Evolutionary conservation across 2,113 vertebrate species (phyloP), one percentile per base, ranked within the genome.

Genomic region (Boulengeromyrus knoepffleri): DNA sequence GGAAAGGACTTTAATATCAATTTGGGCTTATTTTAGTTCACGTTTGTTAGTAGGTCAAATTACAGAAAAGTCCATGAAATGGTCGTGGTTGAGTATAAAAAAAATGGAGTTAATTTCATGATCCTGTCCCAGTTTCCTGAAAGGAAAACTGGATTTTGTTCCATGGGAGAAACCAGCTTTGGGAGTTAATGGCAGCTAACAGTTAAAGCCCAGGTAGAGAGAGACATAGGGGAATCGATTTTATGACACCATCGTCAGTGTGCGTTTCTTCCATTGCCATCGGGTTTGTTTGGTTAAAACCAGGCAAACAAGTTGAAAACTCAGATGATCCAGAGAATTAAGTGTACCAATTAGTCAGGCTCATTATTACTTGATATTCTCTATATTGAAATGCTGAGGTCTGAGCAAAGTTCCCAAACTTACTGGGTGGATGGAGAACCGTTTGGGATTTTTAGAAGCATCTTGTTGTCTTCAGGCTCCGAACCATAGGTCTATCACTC

Each of bases 11-110:
- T 12, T 17, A 84, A 56, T 90, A 47, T 88, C 27, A 87, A 47
- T 36, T 36, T 49, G 85, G 90, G 91, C 94, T 95, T 94, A 94
- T 94, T 95, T 95, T 94, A 94, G 92, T 93, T 53, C 42, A 86
- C 15, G 91, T 70, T 70, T 91, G 91, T 94, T 90, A 90, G 49
- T 3, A 91, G 94, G 93, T 94, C 92, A 93, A 91, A 93, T 94
- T 94, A 94, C 93, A 94, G 89, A 91, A 62, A 87, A 8, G 91
- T 91, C 90, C 89, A 92, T 90, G 94, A 94, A 94, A 93, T 87
- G 39, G 92, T 90, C 93, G 13, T 39, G 77, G 92, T 88, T 80
- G 89, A 92, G 94, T 93, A 91, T 92, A 50, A 94, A 92, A 92
- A 92, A 91, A 94, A 93, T 90, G 91, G 87, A 88, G 91, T 91